Conservation (phyloP, 2,797 vertebrate genomes). For the Pantherophis vulpinus region DNA sequence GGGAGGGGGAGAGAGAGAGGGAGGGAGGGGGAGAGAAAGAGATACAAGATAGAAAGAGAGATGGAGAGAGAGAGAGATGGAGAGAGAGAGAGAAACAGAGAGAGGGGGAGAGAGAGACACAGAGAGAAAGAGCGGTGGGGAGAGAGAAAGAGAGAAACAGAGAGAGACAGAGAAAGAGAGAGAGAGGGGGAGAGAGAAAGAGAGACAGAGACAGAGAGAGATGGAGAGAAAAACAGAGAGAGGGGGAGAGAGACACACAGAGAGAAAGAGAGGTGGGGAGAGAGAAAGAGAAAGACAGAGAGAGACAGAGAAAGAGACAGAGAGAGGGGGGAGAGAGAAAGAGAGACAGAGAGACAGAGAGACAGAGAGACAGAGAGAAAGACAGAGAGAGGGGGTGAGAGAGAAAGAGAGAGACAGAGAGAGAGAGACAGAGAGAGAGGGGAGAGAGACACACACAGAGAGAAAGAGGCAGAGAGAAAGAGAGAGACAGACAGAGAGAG, state of each 20-base stretch:
- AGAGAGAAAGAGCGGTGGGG: constrained; percentile 22
- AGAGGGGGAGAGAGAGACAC: constrained; percentile 56
- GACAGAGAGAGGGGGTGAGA: constrained; percentile 9
- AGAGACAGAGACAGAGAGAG: constrained; percentile 50
- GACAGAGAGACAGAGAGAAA: constrained; percentile 55
- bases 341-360: constrained; percentile 58
- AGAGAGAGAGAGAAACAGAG: constrained; percentile 32
- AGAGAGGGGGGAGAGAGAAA: no score
- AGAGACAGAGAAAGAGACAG: constrained; percentile 37
- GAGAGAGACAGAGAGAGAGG: not conserved
- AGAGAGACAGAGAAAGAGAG: no score
- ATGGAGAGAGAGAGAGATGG: constrained; percentile 63
- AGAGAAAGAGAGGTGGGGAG: no score
- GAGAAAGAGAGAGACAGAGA: constrained; percentile 53
- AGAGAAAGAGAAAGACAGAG: not conserved
- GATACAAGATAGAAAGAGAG: constrained; percentile 18
- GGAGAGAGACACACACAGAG: no score
- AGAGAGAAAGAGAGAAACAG: no score
- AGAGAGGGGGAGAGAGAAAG: constrained; percentile 45
- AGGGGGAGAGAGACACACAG: accelerated
- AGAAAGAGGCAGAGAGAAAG: no score
- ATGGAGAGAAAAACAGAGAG: constrained; percentile 31
- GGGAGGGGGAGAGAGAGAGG: no score
- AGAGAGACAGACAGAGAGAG: no score
- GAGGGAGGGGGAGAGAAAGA: no score